Conservation (phyloP, 2,113 vertebrate genomes). For the Dasyprocta punctata region DNA sequence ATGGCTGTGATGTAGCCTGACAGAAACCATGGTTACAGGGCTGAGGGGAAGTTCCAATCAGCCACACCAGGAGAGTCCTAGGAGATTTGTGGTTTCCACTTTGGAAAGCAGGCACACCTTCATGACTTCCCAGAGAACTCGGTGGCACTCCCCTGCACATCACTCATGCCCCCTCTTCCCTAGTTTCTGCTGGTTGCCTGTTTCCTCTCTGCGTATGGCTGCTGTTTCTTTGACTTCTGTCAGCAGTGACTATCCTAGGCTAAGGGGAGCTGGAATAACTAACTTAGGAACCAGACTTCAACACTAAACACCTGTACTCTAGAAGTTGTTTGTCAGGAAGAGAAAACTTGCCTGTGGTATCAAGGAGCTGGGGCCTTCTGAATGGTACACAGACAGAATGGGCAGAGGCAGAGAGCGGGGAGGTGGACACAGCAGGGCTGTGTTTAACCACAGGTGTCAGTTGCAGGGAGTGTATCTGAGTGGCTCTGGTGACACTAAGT, state of each 20-base stretch:
- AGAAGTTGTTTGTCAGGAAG: background rate
- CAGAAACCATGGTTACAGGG: constrained; percentile 86
- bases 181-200: background rate
- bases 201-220: background rate
- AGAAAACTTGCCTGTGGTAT: background rate
- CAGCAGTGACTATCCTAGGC: background rate
- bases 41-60: constrained; percentile 71
- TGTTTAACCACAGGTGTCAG: background rate
- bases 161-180: background rate
- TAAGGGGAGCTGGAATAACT: background rate
- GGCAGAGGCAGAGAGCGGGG: background rate
- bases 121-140: constrained; percentile 20
- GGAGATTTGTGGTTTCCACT: constrained; percentile 42
- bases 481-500: background rate
- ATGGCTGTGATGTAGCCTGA: constrained; percentile 78
- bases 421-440: background rate
- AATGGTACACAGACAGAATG: background rate
- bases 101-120: constrained; percentile 43
- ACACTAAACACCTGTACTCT: background rate
- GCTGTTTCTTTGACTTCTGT: background rate
- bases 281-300: constrained; percentile 9
- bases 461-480: background rate
- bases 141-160: background rate
- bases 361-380: background rate
- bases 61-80: constrained; percentile 77